These are phyloP conservation scores for Oryzias melastigma DNA, from an alignment of 2,113 vertebrate species.

Conservation along the genomic window DNA sequence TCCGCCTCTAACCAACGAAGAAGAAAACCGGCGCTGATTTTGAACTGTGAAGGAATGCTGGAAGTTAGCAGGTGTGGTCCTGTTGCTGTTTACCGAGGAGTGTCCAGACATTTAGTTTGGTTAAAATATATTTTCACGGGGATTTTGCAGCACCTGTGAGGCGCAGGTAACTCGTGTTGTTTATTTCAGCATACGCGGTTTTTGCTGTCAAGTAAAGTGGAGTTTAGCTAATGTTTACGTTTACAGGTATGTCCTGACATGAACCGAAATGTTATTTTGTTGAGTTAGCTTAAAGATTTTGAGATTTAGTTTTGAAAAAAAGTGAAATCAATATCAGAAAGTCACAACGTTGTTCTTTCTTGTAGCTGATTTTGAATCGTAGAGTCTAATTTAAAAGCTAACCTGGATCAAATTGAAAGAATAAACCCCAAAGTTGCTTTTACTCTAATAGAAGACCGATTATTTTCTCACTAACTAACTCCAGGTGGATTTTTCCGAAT, in stretches of 20 bases:
- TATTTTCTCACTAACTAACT: not conserved
- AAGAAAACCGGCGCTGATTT: conserved; percentile 71
- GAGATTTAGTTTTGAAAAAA: no score
- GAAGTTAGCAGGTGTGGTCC: conserved; percentile 52
- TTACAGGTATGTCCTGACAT: no score
- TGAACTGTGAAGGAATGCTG: conserved; percentile 52
- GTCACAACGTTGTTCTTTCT: no score
- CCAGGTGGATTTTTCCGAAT: not conserved
- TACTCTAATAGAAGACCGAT: not conserved
- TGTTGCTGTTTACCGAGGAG: not conserved
- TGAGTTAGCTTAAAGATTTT: not conserved
- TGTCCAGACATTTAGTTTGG: not conserved
- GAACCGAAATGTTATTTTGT: not conserved
- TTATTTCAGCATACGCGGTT: not conserved
- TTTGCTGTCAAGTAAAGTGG: not conserved
- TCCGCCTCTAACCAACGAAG: not conserved
- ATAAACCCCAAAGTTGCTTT: no score
- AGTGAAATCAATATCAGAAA: no score
- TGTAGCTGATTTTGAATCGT: no score
- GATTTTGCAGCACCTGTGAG: not conserved
- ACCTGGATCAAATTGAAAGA: no score
- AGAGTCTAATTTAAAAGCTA: not conserved
- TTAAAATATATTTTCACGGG: not conserved
- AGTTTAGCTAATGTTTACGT: no score
- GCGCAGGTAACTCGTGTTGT: conserved; percentile 20